phyloP scores from a whole-genome alignment of 2,888 invertebrate species.

The Diarsia dahlii region DNA sequence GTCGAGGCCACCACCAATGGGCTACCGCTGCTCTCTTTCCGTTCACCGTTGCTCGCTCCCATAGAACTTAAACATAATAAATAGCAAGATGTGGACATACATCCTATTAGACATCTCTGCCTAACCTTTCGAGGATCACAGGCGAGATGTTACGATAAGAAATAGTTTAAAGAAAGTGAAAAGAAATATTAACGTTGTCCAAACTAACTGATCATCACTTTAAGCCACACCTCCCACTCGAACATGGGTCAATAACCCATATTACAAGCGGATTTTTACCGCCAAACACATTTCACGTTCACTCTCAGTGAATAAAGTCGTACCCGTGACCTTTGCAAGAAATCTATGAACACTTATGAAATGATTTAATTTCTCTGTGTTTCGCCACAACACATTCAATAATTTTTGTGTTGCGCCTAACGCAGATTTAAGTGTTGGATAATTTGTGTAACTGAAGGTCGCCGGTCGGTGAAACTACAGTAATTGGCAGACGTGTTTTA shows the following conservation, averaged over 20 bases:
- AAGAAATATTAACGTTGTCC: background rate
- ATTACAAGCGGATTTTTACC: conserved; percentile 10
- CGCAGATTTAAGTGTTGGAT: conserved; percentile 44
- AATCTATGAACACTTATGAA: conserved; percentile 36
- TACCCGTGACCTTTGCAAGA: conserved; percentile 53
- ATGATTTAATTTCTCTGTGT: conserved; percentile 42
- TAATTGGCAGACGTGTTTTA: conserved; percentile 29
- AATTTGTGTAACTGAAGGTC: conserved; percentile 43
- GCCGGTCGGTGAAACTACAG: conserved; percentile 36
- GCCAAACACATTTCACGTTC: conserved; percentile 20
- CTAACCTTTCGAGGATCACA: background rate
- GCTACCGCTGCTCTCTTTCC: too few relatives aligned
- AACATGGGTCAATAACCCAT: conserved; percentile 13
- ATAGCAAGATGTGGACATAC: background rate
- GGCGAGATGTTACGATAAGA: background rate
- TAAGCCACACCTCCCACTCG: background rate
- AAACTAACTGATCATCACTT: too few relatives aligned
- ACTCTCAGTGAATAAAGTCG: conserved; percentile 12
- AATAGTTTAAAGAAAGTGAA: background rate
- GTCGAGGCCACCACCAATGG: too few relatives aligned
- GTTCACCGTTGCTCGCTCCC: too few relatives aligned
- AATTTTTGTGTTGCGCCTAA: conserved; percentile 38
- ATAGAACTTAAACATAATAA: background rate
- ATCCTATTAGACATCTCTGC: background rate
- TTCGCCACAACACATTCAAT: conserved; percentile 52